Base-by-base conservation (phyloP, 1,140 invertebrate species). In the Dendroctonus valens region DNA sequence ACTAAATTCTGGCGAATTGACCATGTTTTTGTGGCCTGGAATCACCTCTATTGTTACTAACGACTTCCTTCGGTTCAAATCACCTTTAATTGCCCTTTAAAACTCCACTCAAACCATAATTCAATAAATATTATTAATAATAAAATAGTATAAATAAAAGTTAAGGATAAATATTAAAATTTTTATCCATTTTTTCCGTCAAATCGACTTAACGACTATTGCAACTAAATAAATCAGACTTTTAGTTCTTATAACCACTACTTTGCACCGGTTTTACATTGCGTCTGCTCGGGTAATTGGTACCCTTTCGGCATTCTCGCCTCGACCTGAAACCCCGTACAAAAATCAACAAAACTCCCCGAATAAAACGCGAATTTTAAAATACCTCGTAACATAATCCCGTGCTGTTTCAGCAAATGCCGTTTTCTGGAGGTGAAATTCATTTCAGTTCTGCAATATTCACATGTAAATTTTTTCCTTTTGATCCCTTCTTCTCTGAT, bases 401-500 rank as follows among this genome's bases (percentile, higher is more conserved):
- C 65, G 49, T 67, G 65, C 37, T 67, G 65, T 38, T 67, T 67
- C 26, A 67, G 38, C 39, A 67, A 67, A 53, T 67, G 65, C 40
- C 65, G 44, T 60, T 67, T 67, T 53, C 65, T 44, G 15, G 65
- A 67, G 7, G 65, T 67, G 46, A 67, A 67, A 67, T 67, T 67
- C 65, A 67, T 67, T 55, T 67, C 65, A 9, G 65, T 67, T 14
- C 65, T 52, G 52, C 65, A 67, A 53, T 67, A 67, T 55, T 67
- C 65, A 15, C 65, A 67, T 6, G 65, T 67, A 41, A 54, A 67
- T 39, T 67, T 67, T 60, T 67, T 67, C 12, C 65, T 49, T 44
- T 67, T 67, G 38, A 67, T 67, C 5, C 65, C 65, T 15, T 67
- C 65, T 55, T 67, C 65, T 8, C 65, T 15, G 9, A 67, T 67